Evolutionary conservation across 1,140 invertebrate species (phyloP), one percentile per base, ranked within the genome.

Genomic region (Lepidurus arcticus): DNA sequence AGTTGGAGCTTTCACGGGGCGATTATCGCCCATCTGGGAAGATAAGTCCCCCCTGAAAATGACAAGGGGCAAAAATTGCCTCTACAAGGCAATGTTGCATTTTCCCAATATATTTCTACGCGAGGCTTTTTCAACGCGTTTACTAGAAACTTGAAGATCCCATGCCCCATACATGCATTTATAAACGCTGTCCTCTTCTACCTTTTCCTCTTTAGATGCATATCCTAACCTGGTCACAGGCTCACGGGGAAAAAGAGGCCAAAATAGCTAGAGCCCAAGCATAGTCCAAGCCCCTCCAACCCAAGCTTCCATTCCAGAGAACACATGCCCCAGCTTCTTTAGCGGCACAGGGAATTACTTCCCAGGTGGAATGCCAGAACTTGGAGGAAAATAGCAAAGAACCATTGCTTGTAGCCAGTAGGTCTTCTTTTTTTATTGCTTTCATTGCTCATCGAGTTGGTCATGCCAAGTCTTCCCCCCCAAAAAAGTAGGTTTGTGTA

Each of bases 201-300:
- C 21, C 16, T 65, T 65, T 21, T 16, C 53, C 21, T 65, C 16
- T 65, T n/a, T n/a, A 65, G 53, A 65, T 65, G n/a, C 53, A 13
- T 65, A 65, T 65, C 53, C 53, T 65, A n/a, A 65, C 53, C 53
- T 65, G 53, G 53, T 65, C 53, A 65, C 53, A 65, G 53, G 53
- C 53, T 65, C 53, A 65, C 53, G 53, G 53, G 47, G 53, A 16
- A 65, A 65, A 65, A 65, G 53, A 65, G n/a, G 53, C 53, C 53
- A 65, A 65, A 65, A 65, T 65, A 65, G 53, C 53, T 16, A 65
- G 53, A 65, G 53, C 53, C 53, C 53, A 65, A 65, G 53, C 53
- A n/a, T 21, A 21, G 16, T 13, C 53, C 53, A 65, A 21, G 16
- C 53, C 53, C 53, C 53, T 65, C 53, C 53, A 65, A 65, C 53